A percentile compares a stretch with the other conserved stretches of the same genome.
These are phyloP conservation scores for Diachasma alloeum DNA, from an alignment of 1,140 invertebrate genomes.

Conservation along the genomic window DNA sequence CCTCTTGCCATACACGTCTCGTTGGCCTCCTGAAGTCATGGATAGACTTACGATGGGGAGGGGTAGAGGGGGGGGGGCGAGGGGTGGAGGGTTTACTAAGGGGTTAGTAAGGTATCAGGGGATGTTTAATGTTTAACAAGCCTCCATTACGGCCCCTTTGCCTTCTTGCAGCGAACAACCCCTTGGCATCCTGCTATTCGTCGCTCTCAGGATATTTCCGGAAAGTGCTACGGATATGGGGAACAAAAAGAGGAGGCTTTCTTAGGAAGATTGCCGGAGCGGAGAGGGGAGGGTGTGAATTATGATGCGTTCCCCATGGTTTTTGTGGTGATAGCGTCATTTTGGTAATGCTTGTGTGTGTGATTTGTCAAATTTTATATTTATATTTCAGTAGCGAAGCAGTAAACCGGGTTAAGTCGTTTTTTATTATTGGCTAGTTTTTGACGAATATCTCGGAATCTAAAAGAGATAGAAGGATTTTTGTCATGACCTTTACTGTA, in stretches of 20 bases:
- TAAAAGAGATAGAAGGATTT: too few relatives aligned
- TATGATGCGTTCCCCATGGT: neutral
- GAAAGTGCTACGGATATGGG: slow-evolving; percentile 49
- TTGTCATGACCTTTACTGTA: too few relatives aligned
- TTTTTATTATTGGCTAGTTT: too few relatives aligned
- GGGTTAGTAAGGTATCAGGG: slow-evolving; percentile 58
- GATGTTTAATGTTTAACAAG: slow-evolving; percentile 63
- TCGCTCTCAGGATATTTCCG: slow-evolving; percentile 38
- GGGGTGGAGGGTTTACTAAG: slow-evolving; percentile 46
- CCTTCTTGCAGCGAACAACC: slow-evolving; percentile 26
- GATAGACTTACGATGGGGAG: neutral
- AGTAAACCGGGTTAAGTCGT: too few relatives aligned
- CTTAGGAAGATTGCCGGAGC: neutral
- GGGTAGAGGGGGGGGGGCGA: neutral
- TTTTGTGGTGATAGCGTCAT: neutral
- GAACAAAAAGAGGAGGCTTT: neutral
- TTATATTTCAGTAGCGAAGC: too few relatives aligned
- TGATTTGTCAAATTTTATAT: too few relatives aligned
- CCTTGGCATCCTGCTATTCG: slow-evolving; percentile 41
- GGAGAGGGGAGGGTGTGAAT: neutral
- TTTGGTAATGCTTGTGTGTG: too few relatives aligned
- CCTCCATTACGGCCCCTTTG: slow-evolving; percentile 55
- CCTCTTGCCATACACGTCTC: neutral
- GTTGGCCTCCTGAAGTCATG: neutral
- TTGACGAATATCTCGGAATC: too few relatives aligned